Conservation (phyloP, 2,888 invertebrate genomes). For the Drosophila mayaguana region DNA sequence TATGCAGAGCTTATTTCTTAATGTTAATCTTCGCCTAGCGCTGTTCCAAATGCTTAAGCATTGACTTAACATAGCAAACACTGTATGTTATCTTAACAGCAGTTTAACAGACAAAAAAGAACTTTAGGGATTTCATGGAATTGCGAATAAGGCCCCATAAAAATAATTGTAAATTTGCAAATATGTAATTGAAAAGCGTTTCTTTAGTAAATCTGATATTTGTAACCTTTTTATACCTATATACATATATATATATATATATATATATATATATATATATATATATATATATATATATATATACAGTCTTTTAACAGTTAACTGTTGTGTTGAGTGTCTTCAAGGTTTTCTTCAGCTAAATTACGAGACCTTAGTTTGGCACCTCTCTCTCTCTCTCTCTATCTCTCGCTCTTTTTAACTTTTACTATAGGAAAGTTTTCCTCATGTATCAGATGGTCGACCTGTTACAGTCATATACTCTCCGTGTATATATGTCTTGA, state of each 20-base stretch:
- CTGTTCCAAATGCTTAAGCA: neutral
- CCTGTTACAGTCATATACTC: neutral
- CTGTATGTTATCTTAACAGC: neutral
- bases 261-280: no score
- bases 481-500: neutral
- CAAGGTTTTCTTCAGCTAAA: neutral
- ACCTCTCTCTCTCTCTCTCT: neutral
- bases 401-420: no score
- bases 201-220: neutral
- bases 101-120: neutral
- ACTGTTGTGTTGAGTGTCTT: neutral
- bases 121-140: neutral
- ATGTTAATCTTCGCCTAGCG: neutral
- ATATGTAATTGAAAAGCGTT: neutral
- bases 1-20: neutral
- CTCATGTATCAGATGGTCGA: neutral
- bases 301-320: neutral
- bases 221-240: neutral
- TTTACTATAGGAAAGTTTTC: slow-evolving; percentile 2
- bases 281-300: no score
- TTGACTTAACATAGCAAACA: neutral
- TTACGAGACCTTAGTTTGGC: neutral
- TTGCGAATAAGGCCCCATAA: neutral
- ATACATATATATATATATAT: no score
- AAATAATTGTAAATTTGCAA: neutral